Evolutionary conservation across 1,140 invertebrate species (phyloP).

Genomic region (Drosophila serrata): DNA sequence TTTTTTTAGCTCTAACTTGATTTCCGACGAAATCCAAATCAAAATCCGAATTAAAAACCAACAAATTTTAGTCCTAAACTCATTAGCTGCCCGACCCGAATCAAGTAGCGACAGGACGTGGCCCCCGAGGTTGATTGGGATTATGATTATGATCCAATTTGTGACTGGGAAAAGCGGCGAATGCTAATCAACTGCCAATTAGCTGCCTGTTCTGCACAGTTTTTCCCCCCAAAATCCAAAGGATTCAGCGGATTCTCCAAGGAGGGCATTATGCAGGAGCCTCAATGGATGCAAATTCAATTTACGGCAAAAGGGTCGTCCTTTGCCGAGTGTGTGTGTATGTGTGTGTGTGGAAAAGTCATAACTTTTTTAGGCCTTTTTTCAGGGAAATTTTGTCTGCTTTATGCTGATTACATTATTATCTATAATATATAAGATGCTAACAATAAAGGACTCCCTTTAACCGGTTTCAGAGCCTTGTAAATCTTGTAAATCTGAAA

Average conservation of each 20-base stretch:
- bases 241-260: background rate
- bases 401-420: background rate
- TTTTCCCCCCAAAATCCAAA: background rate
- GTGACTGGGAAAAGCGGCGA: conserved; percentile 21
- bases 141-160: conserved; percentile 53
- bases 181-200: conserved; percentile 50
- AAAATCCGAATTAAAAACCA: background rate
- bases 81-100: conserved; percentile 30
- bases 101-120: conserved; percentile 24
- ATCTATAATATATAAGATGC: conserved; percentile 6
- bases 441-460: background rate
- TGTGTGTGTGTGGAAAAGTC: background rate
- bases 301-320: conserved; percentile 11
- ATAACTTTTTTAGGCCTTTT: conserved; percentile 3
- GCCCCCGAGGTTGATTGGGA: conserved; percentile 49
- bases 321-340: background rate
- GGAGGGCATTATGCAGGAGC: conserved; percentile 1
- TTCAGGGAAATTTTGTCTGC: conserved; percentile 1
- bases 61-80: conserved; percentile 5
- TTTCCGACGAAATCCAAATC: conserved; percentile 5
- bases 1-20: conserved; percentile 17
- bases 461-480: no score
- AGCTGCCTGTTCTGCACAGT: conserved; percentile 20
- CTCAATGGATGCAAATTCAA: conserved; percentile 29
- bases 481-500: background rate